Evolutionary conservation across 2,888 invertebrate genomes (phyloP).

Genomic region (Nomada ferruginata): DNA sequence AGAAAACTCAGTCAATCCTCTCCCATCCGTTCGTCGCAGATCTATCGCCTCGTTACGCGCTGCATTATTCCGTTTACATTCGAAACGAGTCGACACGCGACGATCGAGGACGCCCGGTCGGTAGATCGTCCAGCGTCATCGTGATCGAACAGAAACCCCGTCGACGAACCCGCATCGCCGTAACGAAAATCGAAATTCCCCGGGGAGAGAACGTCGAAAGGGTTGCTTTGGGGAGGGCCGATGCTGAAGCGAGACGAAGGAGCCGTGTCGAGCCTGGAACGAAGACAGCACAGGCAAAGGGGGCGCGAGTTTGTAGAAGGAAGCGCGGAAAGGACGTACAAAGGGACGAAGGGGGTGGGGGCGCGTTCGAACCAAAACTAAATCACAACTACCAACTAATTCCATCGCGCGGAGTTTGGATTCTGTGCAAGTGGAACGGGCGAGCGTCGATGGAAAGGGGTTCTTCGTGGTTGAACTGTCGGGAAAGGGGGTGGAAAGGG

Average conservation of each 20-base stretch:
- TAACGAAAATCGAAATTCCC: slow-evolving; percentile 73
- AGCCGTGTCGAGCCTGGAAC: neutral
- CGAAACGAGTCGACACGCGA: neutral
- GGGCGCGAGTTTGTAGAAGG: neutral
- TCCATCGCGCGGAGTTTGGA: slow-evolving; percentile 67
- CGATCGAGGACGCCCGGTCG: neutral
- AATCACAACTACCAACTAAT: slow-evolving; percentile 78
- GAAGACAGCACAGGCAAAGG: neutral
- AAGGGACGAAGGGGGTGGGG: neutral
- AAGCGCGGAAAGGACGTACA: neutral
- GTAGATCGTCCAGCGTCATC: neutral
- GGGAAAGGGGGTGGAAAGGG: neutral
- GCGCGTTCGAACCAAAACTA: slow-evolving; percentile 69
- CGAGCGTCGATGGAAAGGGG: slow-evolving; percentile 12
- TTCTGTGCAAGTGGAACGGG: slow-evolving; percentile 28
- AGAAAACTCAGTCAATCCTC: too few relatives aligned
- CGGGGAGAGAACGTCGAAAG: slow-evolving; percentile 41
- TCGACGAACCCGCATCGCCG: slow-evolving; percentile 25
- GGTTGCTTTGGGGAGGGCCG: slow-evolving; percentile 18
- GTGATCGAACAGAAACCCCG: slow-evolving; percentile 6
- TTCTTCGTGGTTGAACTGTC: slow-evolving; percentile 29
- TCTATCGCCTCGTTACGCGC: too few relatives aligned
- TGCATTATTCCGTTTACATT: neutral
- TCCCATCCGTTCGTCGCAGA: too few relatives aligned
- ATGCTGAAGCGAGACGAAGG: neutral